phyloP scores from a whole-genome alignment of 2,113 vertebrate species.

The Clarias magur region DNA sequence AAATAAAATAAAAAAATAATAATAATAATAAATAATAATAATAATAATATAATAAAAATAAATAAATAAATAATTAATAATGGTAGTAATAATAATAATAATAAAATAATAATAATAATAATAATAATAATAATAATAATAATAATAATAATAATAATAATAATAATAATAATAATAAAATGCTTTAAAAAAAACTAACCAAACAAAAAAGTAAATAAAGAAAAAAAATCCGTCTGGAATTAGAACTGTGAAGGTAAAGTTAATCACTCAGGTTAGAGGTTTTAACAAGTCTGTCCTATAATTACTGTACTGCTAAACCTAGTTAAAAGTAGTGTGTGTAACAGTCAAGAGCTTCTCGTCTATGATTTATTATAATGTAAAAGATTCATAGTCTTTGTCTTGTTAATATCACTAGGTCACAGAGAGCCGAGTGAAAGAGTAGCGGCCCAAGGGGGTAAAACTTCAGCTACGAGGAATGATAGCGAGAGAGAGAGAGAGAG shows the following conservation, averaged over 20 bases:
- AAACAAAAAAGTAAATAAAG: no score
- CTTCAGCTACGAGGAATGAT: slow-evolving; percentile 20
- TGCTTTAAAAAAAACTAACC: neutral
- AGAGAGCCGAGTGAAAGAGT: no score
- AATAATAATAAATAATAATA: no score
- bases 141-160: no score
- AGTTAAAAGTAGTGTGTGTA: neutral
- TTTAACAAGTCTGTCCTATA: neutral
- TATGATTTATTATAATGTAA: neutral
- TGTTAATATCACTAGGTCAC: neutral
- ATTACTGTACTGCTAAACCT: neutral
- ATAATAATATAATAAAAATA: no score
- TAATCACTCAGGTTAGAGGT: neutral
- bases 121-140: no score
- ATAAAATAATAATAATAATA: no score
- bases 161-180: no score
- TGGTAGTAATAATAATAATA: no score
- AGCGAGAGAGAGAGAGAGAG: neutral
- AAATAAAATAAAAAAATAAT: no score
- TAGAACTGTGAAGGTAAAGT: neutral
- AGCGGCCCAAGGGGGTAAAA: neutral
- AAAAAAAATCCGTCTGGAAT: neutral
- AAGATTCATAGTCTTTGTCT: neutral
- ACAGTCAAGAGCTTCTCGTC: neutral
- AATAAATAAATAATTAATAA: no score